Evolutionary conservation across 2,113 vertebrate species (phyloP).

Genomic region (Dolichallabes microphthalmus): DNA sequence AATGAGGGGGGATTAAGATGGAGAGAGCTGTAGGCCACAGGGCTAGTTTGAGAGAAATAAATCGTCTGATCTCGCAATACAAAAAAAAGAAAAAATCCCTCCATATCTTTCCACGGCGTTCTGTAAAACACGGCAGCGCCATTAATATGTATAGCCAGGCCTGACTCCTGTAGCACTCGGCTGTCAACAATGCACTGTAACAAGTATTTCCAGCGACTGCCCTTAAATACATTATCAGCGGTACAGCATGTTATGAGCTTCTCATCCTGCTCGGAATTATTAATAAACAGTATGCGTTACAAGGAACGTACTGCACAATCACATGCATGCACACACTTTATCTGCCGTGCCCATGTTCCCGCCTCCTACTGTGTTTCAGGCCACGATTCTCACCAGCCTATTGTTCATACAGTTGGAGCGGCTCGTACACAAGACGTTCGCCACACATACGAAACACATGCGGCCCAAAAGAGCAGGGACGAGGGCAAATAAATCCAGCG

Average conservation of each 20-base stretch:
- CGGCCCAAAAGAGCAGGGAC: slow-evolving; percentile 19
- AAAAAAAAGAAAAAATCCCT: slow-evolving; percentile 39
- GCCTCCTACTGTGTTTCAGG: background rate
- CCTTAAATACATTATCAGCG: slow-evolving; percentile 51
- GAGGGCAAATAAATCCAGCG: slow-evolving; percentile 24
- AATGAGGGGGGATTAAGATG: slow-evolving; percentile 57
- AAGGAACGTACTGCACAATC: background rate
- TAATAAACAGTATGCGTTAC: slow-evolving; percentile 36
- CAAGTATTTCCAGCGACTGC: slow-evolving; percentile 53
- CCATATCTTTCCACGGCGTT: slow-evolving; percentile 35
- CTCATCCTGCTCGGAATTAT: slow-evolving; percentile 44
- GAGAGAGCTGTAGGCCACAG: slow-evolving; percentile 47
- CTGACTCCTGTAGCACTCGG: slow-evolving; percentile 54
- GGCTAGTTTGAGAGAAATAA: slow-evolving; percentile 53
- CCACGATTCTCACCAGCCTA: background rate
- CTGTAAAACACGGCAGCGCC: slow-evolving; percentile 66
- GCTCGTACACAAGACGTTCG: background rate
- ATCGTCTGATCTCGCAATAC: slow-evolving; percentile 47
- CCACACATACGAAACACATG: slow-evolving; percentile 8
- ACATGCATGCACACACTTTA: background rate
- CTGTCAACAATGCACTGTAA: slow-evolving; percentile 62
- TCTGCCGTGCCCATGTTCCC: background rate
- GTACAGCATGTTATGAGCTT: slow-evolving; percentile 49
- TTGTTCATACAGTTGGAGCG: background rate
- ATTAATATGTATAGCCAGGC: slow-evolving; percentile 68